Percentiles rank a stretch among this genome's conserved stretches.
Conservation (phyloP, 1,140 invertebrate genomes). For the Eriosoma lanigerum region DNA sequence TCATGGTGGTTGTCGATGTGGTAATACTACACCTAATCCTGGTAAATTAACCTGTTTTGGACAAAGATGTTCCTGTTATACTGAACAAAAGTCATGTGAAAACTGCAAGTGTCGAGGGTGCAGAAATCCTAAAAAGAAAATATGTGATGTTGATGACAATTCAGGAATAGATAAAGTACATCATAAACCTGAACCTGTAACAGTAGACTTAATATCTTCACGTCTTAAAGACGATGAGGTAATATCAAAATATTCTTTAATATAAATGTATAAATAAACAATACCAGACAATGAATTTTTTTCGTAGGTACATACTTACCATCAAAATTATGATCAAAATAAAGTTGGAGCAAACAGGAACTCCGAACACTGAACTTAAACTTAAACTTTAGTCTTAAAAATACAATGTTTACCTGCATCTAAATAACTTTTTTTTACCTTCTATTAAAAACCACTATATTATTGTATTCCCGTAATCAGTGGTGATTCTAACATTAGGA, state of each 20-base stretch:
- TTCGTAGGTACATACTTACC: background rate
- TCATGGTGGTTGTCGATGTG: conserved; percentile 80
- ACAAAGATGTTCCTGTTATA: conserved; percentile 90
- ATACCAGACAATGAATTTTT: background rate
- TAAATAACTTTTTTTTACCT: no score
- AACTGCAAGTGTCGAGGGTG: conserved; percentile 89
- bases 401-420: no score
- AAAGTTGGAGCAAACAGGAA: no score
- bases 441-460: background rate
- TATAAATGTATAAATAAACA: background rate
- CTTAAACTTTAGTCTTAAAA: no score
- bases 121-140: conserved; percentile 68
- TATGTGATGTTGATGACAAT: background rate
- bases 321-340: conserved; percentile 4
- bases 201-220: conserved; percentile 27
- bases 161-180: conserved; percentile 3
- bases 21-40: conserved; percentile 82
- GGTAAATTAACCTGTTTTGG: conserved; percentile 90
- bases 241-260: background rate
- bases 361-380: conserved; percentile 4
- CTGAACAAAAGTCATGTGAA: conserved; percentile 79
- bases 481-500: no score
- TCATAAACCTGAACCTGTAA: conserved; percentile 42
- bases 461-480: background rate
- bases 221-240: background rate